Evolutionary conservation across 2,113 vertebrate genomes (phyloP), one percentile per base, ranked within the genome.

Genomic region (rabbit (Oryctolagus cuniculus)): DNA sequence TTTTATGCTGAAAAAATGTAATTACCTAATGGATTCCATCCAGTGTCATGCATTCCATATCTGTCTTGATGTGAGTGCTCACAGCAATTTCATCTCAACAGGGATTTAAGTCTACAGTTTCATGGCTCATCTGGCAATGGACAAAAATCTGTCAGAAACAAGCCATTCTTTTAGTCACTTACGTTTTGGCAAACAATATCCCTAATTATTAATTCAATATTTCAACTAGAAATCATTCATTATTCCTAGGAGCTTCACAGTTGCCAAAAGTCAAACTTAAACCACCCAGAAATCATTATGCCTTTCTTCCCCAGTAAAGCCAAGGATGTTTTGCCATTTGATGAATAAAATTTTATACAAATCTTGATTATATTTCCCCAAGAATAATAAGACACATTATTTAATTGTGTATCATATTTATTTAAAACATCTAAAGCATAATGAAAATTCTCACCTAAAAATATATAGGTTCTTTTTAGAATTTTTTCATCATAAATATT

Each of bases 401-500:
- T 63, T 87, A 78, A 90, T 5, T 93, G 5, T 75, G 7, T 10
- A 44, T 77, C 29, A 29, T 27, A 29, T 38, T 34, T 83, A n/a
- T 73, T 93, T 96, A 82, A 4, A 51, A 88, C 92, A 90, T 85
- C 80, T 94, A 66, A 90, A 86, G 19, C 22, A 87, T 90, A 78
- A 92, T 80, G 61, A 79, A 36, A 93, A 27, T n/a, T 36, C 25
- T 64, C 36, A 70, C 24, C 31, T 90, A 64, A 72, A 66, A 38
- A 1, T 44, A 66, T 64, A 29, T 6, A 0, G 51, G 11, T 53
- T 72, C 31, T 64, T 82, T 44, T 67, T 49, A 89, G 21, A 81
- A 78, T 19, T 4, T 73, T 91, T 63, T 92, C 67, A 34, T 73
- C 51, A 58, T 64, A 49, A 77, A 38, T 36, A 78, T 86, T 79